Base-by-base conservation (phyloP, 2,113 vertebrate species). In the Hypocryptadius cinnamomeus region DNA sequence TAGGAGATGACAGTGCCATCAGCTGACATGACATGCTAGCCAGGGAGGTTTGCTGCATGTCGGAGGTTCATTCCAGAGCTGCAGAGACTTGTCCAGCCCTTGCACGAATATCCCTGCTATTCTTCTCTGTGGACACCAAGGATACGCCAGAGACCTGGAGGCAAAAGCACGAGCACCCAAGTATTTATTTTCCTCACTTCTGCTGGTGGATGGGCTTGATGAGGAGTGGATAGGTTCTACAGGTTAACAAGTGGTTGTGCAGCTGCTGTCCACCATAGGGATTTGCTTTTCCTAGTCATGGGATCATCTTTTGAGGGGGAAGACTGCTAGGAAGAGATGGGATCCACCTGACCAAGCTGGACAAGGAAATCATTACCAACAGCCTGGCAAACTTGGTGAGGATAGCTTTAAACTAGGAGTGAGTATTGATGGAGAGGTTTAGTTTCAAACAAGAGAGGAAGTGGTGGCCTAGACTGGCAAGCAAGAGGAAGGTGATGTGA, bases 1-100 rank as follows among this genome's bases (percentile, higher is more conserved):
- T 7, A 64, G 20, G 10, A 60, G 23, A 5, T 22, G 39, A 25
- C 47, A 25, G 4, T 7, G 3, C 27, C 3, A 1, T 57, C 1
- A 27, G 7, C 42, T 72, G 13, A 63, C 9, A 24, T 76, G 12
- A 23, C 4, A 35, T 13, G 7, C 33, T 50, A 50, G 28, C 10
- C 30, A 40, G n/a, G 8, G 22, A 50, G 33, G 8, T 45, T 84
- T 73, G 7, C 64, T 59, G 8, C 35, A 40, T 54, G 19, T 19
- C 40, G 3, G 12, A 22, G 3, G 2, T 57, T 15, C 4, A 10
- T 35, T 77, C 28, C 48, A 77, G 35, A 39, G 27, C 47, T 57
- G 22, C 3, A 5, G 28, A 79, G 45, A 10, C 13, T 85, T 10
- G 2, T 85, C 53, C 18, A 63, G 28, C 10, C 15, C 6, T 44